Evolutionary conservation across 2,888 invertebrate genomes (phyloP), one percentile per base, ranked within the genome.

Genomic region (Epinotia demarniana): DNA sequence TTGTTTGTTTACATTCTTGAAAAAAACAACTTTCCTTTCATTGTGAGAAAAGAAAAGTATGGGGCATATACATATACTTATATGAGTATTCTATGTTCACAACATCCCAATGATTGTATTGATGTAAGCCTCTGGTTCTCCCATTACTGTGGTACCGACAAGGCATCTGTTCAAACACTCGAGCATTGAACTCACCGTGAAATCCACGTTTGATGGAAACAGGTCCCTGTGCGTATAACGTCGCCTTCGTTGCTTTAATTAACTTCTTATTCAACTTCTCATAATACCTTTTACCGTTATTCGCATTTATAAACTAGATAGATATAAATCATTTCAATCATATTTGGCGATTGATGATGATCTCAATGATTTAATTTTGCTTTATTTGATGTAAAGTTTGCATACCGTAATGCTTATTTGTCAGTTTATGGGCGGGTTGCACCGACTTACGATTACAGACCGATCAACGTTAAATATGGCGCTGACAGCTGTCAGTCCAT

Each of bases 101-200:
- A 23, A 23, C 23, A 13, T 0, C 6, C 58, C 16, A 23, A 19
- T 27, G 46, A n/a, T 58, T 60, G 61, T 70, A 70, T 60, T 60
- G 19, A 46, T 46, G 58, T 57, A 43, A 57, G 39, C 39, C 57
- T 66, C 66, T 75, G 64, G 46, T 55, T 77, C 74, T 79, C 76
- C 80, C 77, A 77, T 78, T 79, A 77, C 78, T 78, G 77, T 67
- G 71, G 75, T 75, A 79, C 27, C 80, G 77, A 77, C 77, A 82
- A 80, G 83, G 84, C 87, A 86, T 86, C 86, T 89, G 88, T 83
- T 85, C 85, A 88, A 89, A 89, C 85, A 87, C 78, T 81, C 88
- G 91, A 88, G 82, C 91, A 82, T 88, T 92, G 92, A 92, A 92
- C 92, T 72, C 84, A 83, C 81, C 80, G 77, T 84, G 84, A 85